phyloP scores from a whole-genome alignment of 2,113 vertebrate species.

The Poicephalus gulielmi region DNA sequence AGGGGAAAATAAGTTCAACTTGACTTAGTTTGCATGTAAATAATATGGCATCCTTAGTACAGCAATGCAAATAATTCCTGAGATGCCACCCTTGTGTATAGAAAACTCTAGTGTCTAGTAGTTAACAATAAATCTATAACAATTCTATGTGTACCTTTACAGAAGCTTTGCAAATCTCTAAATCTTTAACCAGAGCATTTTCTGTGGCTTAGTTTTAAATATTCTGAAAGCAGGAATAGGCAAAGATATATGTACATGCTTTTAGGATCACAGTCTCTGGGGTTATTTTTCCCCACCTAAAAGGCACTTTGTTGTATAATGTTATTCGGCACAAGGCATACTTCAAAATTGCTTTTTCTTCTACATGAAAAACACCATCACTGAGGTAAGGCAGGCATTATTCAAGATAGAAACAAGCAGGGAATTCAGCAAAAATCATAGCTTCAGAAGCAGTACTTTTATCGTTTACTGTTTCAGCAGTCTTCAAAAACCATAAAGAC shows the following conservation, averaged over 20 bases:
- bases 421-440: not conserved
- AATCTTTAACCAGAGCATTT: not conserved
- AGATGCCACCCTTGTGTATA: not conserved
- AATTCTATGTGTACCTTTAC: not conserved
- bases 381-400: not conserved
- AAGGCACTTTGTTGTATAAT: not conserved
- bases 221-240: not conserved
- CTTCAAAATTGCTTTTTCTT: slow-evolving; percentile 16
- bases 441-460: slow-evolving; percentile 8
- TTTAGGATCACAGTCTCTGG: not conserved
- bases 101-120: not conserved
- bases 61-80: not conserved
- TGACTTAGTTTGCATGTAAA: not conserved
- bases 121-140: not conserved
- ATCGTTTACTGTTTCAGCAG: not conserved
- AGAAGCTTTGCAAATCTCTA: not conserved
- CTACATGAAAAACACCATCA: not conserved
- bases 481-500: not conserved
- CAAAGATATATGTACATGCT: not conserved
- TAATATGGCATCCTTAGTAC: not conserved
- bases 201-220: not conserved
- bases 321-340: not conserved
- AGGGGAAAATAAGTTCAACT: not conserved
- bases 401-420: slow-evolving; percentile 2
- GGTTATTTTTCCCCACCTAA: not conserved